Base-by-base conservation (phyloP, 2,888 invertebrate genomes). In the Aelia acuminata region DNA sequence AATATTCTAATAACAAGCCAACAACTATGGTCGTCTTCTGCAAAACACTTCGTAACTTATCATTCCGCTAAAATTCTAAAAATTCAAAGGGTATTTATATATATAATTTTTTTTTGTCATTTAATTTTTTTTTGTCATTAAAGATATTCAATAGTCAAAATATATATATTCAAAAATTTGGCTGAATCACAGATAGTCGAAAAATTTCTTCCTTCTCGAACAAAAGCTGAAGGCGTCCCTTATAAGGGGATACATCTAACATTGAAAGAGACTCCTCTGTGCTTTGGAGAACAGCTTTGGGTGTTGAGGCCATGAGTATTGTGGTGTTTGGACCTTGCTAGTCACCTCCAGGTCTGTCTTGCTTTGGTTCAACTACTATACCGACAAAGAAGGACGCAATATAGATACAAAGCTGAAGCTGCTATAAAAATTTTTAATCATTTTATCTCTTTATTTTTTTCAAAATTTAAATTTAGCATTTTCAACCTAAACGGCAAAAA, bases 101-200 rank as follows among this genome's bases (percentile, higher is more conserved):
- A 50, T 50, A 22, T 22, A n/a, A 4, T 85, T 85, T 85, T 85
- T 85, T 85, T 85, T 26, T n/a, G n/a, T n/a, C n/a, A 20, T 5
- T 50, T 35, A n/a, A 31, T 39, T 87, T 87, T 63, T 88, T 90
- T 90, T 91, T 91, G 90, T 88, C 89, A 89, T 91, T 89, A 90
- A 90, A 91, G 91, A 91, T 91, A 93, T 93, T n/a, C 89, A 84
- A 89, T 93, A 93, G 93, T 93, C 93, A 93, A 93, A 93, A 93
- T 93, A 93, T 93, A 93, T 93, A 93, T 93, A 80, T 92, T 93
- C 93, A 93, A 93, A 70, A 70, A 93, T 93, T 93, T 93, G 93
- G 93, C 93, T 93, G 93, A 93, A 93, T 93, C 93, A 93, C 93
- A 93, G 93, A 93, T 93, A 93, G 93, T 91, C 90, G 90, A 90